Evolutionary conservation across 2,888 invertebrate genomes (phyloP), one percentile per base, ranked within the genome.

Genomic region (Orchestes rusci): DNA sequence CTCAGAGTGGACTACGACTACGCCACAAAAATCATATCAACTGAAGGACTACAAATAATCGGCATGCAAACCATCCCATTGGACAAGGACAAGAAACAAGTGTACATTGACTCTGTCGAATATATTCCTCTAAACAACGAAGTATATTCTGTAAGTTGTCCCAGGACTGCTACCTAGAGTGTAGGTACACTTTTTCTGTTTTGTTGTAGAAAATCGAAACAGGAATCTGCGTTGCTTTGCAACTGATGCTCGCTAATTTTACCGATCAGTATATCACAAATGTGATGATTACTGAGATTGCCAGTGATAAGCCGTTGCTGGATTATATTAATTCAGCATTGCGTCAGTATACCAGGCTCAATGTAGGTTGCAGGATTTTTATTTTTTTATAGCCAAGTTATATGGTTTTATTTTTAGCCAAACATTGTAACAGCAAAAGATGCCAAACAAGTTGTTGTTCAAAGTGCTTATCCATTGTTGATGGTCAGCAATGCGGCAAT

Each of bases 241-340:
- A 66, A 39, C 43, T 67, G 12, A 53, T 58, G 12, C 38, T 64
- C 16, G 53, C 58, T 4, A 66, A 66, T 43, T 65, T 61, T 43
- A 50, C 53, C 16, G 60, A 60, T n/a, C 54, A 55, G 16, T 50
- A 50, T 20, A 46, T 54, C 1, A 61, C 53, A 5, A 64, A 58
- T 40, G 53, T 67, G 5, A 56, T 57, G 36, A 53, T 68, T 7
- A 62, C 61, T 2, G 68, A 68, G 55, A 52, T 67, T n/a, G 58
- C 62, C 44, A 57, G 59, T 3, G 48, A 56, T 15, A 56, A 59
- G 32, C 39, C 55, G 7, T 50, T 66, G 13, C 32, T 57, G 16
- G 53, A 59, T 8, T 56, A 57, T 31, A 57, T 65, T 20, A 61
- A 60, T 43, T 59, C 53, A 13, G 61, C 65, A 16, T 40, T 60